These are phyloP conservation scores for Ptiloglossa arizonensis DNA, from an alignment of 1,140 invertebrate genomes.

Conservation along the genomic window DNA sequence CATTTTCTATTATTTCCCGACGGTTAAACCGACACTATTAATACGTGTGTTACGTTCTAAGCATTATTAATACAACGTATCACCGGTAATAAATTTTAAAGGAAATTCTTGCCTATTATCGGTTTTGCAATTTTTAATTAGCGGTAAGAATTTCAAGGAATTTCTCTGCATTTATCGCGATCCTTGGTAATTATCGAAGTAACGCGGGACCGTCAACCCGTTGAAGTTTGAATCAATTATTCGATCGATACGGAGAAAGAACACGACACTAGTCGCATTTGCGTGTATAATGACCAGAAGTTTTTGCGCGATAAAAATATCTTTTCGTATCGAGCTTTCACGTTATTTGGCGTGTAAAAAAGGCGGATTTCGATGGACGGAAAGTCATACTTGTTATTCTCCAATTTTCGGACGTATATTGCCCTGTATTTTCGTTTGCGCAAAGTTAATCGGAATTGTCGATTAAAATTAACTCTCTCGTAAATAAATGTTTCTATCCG, in stretches of 20 bases:
- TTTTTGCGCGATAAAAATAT: too few relatives aligned
- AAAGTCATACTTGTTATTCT: not conserved
- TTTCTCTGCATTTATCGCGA: too few relatives aligned
- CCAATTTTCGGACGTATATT: not conserved
- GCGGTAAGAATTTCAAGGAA: too few relatives aligned
- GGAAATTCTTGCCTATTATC: too few relatives aligned
- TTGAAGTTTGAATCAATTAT: conserved; percentile 21
- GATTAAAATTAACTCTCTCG: conserved; percentile 25
- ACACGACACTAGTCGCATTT: not conserved
- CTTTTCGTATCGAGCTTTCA: not conserved
- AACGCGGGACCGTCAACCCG: not conserved
- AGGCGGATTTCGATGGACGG: too few relatives aligned
- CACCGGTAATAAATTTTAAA: too few relatives aligned
- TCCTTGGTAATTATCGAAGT: not conserved
- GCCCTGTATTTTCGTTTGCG: not conserved
- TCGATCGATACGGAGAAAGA: not conserved
- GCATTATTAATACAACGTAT: too few relatives aligned
- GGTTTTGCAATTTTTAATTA: too few relatives aligned
- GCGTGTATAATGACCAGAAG: not conserved
- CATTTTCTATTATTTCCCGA: too few relatives aligned
- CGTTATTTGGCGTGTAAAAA: not conserved
- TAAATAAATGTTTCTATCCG: conserved; percentile 26
- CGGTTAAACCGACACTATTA: too few relatives aligned
- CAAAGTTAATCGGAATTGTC: conserved; percentile 3
- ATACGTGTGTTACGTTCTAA: too few relatives aligned